Percentiles rank a stretch among this genome's conserved stretches.
Conservation (phyloP, 2,888 invertebrate species). For the Pyrochroa serraticornis region DNA sequence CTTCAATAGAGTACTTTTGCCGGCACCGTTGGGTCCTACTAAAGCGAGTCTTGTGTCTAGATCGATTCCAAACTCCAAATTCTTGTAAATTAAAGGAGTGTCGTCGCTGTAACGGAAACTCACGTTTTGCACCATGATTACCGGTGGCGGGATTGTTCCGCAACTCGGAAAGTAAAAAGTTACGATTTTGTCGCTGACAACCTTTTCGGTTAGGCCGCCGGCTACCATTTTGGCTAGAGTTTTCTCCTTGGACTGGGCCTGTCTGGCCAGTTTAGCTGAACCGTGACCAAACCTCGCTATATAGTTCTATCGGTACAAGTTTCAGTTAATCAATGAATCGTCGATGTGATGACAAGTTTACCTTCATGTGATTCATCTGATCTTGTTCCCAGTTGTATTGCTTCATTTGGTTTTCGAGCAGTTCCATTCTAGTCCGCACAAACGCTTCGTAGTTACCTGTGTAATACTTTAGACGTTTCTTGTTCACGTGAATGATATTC, state of each 20-base stretch:
- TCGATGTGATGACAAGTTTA: constrained; percentile 45
- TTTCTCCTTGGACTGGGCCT: constrained; percentile 99
- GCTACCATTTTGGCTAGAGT: constrained; percentile 99
- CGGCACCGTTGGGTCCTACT: constrained; percentile 98
- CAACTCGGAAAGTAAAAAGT: constrained; percentile 96
- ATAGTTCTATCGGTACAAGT: constrained; percentile 73
- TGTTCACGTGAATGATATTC: constrained; percentile 94
- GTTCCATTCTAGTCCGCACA: constrained; percentile 88
- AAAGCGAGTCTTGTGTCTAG: constrained; percentile 93
- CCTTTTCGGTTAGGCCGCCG: constrained; percentile 95
- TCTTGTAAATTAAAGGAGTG: constrained; percentile 92
- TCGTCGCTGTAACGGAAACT: constrained; percentile 90
- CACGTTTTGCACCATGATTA: constrained; percentile 99
- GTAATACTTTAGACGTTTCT: constrained; percentile 92
- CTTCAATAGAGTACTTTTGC: constrained; percentile 97
- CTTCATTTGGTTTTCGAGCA: constrained; percentile 98
- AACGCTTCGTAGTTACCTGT: constrained; percentile 96
- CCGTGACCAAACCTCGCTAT: constrained; percentile 99
- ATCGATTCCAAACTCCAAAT: constrained; percentile 98
- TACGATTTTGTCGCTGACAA: constrained; percentile 85
- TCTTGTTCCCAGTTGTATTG: constrained; percentile 99
- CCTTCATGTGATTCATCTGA: constrained; percentile 99
- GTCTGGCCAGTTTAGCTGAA: constrained; percentile 96
- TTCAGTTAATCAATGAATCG: constrained; percentile 3
- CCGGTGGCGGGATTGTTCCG: constrained; percentile 96